Percentiles rank a stretch among this genome's conserved stretches.
These are phyloP conservation scores for Misgurnus mizolepis DNA, from an alignment of 2,113 vertebrate genomes.

Conservation along the genomic window DNA sequence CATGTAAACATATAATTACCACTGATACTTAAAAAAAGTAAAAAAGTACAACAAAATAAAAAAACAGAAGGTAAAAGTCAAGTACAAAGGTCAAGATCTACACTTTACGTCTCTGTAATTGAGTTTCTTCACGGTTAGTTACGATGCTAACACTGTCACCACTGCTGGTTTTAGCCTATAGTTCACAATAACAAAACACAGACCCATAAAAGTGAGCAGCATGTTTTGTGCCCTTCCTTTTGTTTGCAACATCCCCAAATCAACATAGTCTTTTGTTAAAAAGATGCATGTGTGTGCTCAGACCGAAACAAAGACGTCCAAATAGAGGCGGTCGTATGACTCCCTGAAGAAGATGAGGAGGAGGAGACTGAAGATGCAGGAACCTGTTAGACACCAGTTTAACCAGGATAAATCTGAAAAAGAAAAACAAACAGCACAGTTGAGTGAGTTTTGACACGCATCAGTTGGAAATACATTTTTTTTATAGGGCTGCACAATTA, in stretches of 20 bases:
- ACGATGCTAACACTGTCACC: slow-evolving; percentile 37
- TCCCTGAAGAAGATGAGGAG: slow-evolving; percentile 95
- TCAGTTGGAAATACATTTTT: neutral
- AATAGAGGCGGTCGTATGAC: slow-evolving; percentile 97
- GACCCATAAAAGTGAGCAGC: slow-evolving; percentile 40
- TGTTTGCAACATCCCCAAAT: slow-evolving; percentile 59
- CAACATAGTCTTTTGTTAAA: slow-evolving; percentile 5
- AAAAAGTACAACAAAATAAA: slow-evolving; percentile 33
- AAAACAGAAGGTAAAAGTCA: slow-evolving; percentile 4
- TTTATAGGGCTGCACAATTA: neutral
- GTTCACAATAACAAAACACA: slow-evolving; percentile 37
- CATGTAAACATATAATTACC: slow-evolving; percentile 27
- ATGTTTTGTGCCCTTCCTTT: slow-evolving; percentile 28
- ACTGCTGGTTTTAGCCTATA: slow-evolving; percentile 35
- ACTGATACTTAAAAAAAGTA: neutral
- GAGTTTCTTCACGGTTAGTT: slow-evolving; percentile 17
- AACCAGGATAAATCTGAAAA: slow-evolving; percentile 92
- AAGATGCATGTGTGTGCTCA: slow-evolving; percentile 53
- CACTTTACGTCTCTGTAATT: neutral
- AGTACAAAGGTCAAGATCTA: slow-evolving; percentile 8
- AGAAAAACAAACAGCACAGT: slow-evolving; percentile 26
- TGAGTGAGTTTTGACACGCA: neutral
- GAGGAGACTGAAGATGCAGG: slow-evolving; percentile 91
- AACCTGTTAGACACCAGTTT: slow-evolving; percentile 97
- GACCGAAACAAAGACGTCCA: slow-evolving; percentile 95